phyloP scores from a whole-genome alignment of 2,797 vertebrate genomes.

The Vireo griseus region DNA sequence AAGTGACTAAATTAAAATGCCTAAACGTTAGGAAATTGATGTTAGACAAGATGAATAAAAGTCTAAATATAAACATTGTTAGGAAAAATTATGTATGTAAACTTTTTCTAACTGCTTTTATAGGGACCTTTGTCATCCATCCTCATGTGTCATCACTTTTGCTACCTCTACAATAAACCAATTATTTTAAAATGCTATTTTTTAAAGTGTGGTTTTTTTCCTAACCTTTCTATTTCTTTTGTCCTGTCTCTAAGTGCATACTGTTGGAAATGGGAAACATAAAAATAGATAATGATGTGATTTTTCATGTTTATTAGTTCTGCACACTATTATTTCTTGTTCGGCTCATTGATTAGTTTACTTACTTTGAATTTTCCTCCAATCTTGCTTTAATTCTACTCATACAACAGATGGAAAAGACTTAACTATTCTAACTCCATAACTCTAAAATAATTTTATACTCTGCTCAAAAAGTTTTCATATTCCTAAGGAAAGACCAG shows the following conservation, averaged over 20 bases:
- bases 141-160: too few species aligned
- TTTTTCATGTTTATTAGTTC: not conserved
- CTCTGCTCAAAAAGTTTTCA: not conserved
- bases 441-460: not conserved
- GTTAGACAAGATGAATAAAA: not conserved
- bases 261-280: not conserved
- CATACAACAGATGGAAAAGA: not conserved
- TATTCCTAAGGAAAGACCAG: not conserved
- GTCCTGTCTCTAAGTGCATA: not conserved
- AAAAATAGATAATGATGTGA: not conserved
- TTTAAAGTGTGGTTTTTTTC: not conserved
- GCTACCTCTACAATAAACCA: not conserved
- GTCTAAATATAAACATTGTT: not conserved
- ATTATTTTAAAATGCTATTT: not conserved
- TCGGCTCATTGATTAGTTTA: not conserved
- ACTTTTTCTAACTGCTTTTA: not conserved
- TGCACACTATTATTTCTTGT: not conserved
- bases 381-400: not conserved
- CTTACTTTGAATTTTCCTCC: not conserved
- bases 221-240: not conserved
- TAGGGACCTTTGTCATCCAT: not conserved
- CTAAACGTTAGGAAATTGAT: not conserved
- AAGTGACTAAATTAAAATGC: not conserved
- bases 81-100: not conserved
- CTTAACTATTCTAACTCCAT: not conserved